phyloP scores from a whole-genome alignment of 2,797 vertebrate genomes.

The Schizopygopsis pylzovi region DNA sequence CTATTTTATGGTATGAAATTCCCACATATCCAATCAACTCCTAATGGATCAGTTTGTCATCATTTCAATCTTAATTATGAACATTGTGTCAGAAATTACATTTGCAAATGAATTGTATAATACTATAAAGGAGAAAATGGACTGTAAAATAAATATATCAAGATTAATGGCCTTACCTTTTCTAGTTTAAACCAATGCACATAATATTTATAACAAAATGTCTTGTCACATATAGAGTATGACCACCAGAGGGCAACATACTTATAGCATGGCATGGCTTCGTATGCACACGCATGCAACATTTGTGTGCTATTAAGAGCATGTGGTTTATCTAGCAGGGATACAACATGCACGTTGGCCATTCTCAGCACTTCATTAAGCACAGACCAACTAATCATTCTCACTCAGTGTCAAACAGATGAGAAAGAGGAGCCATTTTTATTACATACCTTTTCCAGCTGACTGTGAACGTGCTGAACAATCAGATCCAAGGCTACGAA shows the following conservation, averaged over 20 bases:
- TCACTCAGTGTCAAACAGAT: no score
- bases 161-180: neutral
- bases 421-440: neutral
- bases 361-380: constrained; percentile 10
- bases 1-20: neutral
- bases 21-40: neutral
- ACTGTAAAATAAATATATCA: neutral
- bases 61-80: neutral
- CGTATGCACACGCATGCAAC: constrained; percentile 52
- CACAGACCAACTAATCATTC: neutral
- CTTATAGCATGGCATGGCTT: constrained; percentile 51
- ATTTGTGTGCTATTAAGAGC: constrained; percentile 21
- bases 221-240: neutral
- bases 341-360: constrained; percentile 32
- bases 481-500: constrained; percentile 85
- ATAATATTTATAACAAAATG: neutral
- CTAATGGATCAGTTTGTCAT: neutral
- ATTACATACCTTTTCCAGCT: constrained; percentile 83
- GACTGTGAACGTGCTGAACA: constrained; percentile 86
- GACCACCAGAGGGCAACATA: constrained; percentile 25
- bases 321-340: constrained; percentile 21
- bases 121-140: neutral
- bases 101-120: neutral
- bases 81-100: neutral
- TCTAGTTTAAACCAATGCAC: neutral